Conservation (phyloP, 2,797 vertebrate genomes). For the Geotrypetes seraphini region DNA sequence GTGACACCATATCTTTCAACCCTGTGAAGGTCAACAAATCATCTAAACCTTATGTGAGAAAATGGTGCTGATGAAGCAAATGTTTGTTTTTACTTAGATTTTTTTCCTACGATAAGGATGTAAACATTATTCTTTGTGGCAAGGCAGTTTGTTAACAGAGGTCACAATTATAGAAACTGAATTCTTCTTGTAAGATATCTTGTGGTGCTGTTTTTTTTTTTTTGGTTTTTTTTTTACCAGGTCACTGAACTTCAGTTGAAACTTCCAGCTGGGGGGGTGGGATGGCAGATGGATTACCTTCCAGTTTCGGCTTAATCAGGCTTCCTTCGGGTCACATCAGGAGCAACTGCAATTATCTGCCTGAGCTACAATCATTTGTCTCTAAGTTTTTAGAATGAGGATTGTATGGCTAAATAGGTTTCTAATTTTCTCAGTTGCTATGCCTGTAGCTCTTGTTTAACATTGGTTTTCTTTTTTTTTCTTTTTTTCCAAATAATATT, state of each 20-base stretch:
- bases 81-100: constrained; percentile 14
- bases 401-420: too few species aligned
- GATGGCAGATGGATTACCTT: constrained; percentile 7
- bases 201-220: constrained; percentile 3
- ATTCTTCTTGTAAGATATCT: neutral
- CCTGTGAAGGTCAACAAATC: constrained; percentile 12
- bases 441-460: too few species aligned
- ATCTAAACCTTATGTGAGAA: constrained; percentile 14
- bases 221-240: too few species aligned
- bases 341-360: too few species aligned
- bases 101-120: constrained; percentile 1
- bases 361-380: too few species aligned
- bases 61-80: constrained; percentile 30
- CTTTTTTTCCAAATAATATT: too few species aligned
- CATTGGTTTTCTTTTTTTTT: too few species aligned
- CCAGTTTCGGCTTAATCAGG: constrained; percentile 10
- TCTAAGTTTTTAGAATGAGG: too few species aligned
- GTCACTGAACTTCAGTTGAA: constrained; percentile 12
- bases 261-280: constrained; percentile 11
- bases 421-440: too few species aligned
- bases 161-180: constrained; percentile 1
- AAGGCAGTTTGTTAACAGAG: constrained; percentile 7
- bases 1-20: constrained; percentile 20
- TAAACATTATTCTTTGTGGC: constrained; percentile 21
- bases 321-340: too few species aligned